Base-by-base conservation (phyloP, 2,888 invertebrate species). In the Petrophora chlorosata region DNA sequence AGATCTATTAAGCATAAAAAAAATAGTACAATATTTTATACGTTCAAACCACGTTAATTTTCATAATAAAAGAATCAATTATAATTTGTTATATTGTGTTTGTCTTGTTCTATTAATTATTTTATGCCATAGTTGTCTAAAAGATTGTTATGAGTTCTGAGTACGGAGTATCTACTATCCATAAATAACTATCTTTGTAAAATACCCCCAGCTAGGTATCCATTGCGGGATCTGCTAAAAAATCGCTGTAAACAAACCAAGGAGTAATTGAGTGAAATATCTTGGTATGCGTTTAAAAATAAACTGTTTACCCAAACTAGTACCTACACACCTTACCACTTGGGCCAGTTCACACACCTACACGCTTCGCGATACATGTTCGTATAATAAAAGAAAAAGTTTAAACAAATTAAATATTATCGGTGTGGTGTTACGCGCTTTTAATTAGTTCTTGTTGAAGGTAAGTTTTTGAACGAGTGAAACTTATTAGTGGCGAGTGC, bases 251-350 rank as follows among this genome's bases (percentile, higher is more conserved):
- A 63, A 65, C 59, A 57, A 48, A 36, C 44, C n/a, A 22, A 32
- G 32, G 17, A 56, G 55, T 38, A 28, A 59, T 54, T 59, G 60
- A 70, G 61, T 70, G 72, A 70, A 74, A 69, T 70, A 73, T 73
- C 64, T 60, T 51, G 73, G 76, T 71, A 73, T 76, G 76, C 67
- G 70, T 65, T 75, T 79, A 78, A 82, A 87, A 85, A 87, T 86
- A 88, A 85, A 85, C 77, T 70, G 73, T 46, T 49, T 39, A 13
- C 12, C 32, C 40, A 44, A 57, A 47, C 44, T 40, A 34, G 22
- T 48, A 43, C 53, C 30, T 59, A 63, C 60, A 76, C 85, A 85
- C 85, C 82, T 85, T 77, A 72, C 75, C 70, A 19, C 71, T 75
- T 76, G 69, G 70, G 68, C 67, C 80, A 83, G 85, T 81, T 67